Evolutionary conservation across 1,140 invertebrate genomes (phyloP).

Genomic region (Diuraphis noxia): DNA sequence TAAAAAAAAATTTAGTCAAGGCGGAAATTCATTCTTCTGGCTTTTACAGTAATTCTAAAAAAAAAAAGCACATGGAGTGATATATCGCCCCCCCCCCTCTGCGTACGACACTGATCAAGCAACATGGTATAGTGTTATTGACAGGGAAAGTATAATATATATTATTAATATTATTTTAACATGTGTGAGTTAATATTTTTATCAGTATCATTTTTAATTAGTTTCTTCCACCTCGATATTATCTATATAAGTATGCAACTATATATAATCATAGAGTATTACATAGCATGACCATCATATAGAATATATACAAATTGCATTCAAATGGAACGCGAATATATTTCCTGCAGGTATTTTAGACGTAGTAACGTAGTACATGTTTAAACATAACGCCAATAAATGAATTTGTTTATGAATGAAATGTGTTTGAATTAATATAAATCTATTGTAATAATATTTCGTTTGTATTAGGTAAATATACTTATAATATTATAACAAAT

Average conservation of each 20-base stretch:
- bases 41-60: too few species aligned
- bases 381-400: background rate
- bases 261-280: background rate
- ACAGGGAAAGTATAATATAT: conserved; percentile 20
- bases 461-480: background rate
- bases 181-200: background rate
- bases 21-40: too few species aligned
- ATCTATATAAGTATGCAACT: background rate
- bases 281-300: background rate
- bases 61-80: too few species aligned
- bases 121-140: background rate
- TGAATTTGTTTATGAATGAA: background rate
- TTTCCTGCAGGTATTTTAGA: background rate
- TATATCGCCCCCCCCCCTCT: too few species aligned
- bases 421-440: background rate
- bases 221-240: background rate
- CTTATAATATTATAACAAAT: background rate
- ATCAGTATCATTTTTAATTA: conserved; percentile 22
- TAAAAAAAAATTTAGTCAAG: too few species aligned
- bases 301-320: background rate
- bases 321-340: background rate
- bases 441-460: background rate
- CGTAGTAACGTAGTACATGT: background rate
- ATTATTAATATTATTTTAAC: background rate
- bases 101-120: too few species aligned